Percentiles rank a stretch among this genome's conserved stretches.
Conservation (phyloP, 2,113 vertebrate genomes). For the Eurystomus gularis region DNA sequence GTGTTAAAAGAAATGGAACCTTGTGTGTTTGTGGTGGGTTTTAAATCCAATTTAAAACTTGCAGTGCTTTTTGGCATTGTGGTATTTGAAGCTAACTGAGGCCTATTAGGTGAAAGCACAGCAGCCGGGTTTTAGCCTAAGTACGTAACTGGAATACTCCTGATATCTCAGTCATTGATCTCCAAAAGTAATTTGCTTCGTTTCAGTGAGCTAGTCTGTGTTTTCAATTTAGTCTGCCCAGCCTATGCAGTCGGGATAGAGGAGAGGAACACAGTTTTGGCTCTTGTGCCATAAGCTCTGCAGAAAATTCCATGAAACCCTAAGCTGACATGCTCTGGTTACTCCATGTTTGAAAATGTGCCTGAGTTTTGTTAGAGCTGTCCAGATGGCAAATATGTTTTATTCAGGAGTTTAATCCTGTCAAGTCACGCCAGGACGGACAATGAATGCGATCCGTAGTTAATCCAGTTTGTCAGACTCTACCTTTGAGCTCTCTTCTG, state of each 20-base stretch:
- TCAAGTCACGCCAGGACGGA: not conserved
- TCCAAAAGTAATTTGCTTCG: not conserved
- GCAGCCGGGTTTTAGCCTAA: not conserved
- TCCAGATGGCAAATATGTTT: slow-evolving; percentile 27
- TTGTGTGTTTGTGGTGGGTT: not conserved
- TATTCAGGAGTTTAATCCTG: slow-evolving; percentile 48
- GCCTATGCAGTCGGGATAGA: not conserved
- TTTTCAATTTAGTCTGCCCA: not conserved
- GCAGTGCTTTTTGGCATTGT: not conserved
- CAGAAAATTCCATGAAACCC: not conserved
- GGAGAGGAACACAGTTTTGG: not conserved
- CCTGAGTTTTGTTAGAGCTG: not conserved
- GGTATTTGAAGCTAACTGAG: not conserved
- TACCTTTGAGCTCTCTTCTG: not conserved
- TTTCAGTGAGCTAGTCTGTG: not conserved
- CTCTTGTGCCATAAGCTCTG: not conserved
- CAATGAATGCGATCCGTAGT: not conserved
- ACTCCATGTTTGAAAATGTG: rapidly evolving
- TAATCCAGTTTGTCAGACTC: slow-evolving; percentile 14
- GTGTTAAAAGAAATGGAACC: not conserved
- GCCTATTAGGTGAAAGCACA: not conserved
- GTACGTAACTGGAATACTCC: not conserved
- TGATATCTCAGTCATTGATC: not conserved
- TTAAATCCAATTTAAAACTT: not conserved
- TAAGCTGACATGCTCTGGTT: not conserved